Evolutionary conservation across 2,888 invertebrate genomes (phyloP).

Genomic region (Pollenia amentaria): DNA sequence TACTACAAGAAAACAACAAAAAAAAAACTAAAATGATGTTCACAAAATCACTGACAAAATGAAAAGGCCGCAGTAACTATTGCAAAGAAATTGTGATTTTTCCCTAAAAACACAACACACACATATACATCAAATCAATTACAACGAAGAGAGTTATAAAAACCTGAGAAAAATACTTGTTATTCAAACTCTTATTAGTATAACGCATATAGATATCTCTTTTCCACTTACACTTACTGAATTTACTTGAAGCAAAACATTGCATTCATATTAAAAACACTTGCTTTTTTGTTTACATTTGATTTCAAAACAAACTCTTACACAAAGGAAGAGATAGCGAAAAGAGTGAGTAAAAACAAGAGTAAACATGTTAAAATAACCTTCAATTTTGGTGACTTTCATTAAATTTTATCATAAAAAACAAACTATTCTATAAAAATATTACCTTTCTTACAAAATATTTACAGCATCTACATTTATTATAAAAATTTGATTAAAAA

Average conservation of each 20-base stretch:
- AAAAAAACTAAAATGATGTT: constrained; percentile 42
- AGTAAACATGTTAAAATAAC: constrained; percentile 74
- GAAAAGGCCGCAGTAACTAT: constrained; percentile 6
- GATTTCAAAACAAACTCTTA: constrained; percentile 60
- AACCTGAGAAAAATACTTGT: background rate
- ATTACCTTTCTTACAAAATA: constrained; percentile 26
- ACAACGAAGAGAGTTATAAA: background rate
- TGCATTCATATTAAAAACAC: constrained; percentile 54
- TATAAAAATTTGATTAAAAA: background rate
- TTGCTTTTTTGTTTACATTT: constrained; percentile 76
- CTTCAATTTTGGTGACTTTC: constrained; percentile 71
- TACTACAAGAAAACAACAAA: constrained; percentile 50
- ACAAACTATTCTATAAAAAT: background rate
- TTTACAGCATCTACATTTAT: background rate
- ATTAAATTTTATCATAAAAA: constrained; percentile 18
- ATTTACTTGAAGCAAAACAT: background rate
- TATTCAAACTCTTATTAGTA: constrained; percentile 26
- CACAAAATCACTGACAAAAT: constrained; percentile 27
- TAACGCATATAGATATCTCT: constrained; percentile 22
- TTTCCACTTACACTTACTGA: background rate
- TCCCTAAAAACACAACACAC: background rate
- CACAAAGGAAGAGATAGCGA: constrained; percentile 36
- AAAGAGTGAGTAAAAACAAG: constrained; percentile 34
- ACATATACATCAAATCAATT: background rate
- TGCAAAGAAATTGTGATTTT: constrained; percentile 10